Percentiles rank a stretch among this genome's conserved stretches.
Evolutionary conservation across 2,888 invertebrate genomes (phyloP).

Genomic region (Cetonia aurata): DNA sequence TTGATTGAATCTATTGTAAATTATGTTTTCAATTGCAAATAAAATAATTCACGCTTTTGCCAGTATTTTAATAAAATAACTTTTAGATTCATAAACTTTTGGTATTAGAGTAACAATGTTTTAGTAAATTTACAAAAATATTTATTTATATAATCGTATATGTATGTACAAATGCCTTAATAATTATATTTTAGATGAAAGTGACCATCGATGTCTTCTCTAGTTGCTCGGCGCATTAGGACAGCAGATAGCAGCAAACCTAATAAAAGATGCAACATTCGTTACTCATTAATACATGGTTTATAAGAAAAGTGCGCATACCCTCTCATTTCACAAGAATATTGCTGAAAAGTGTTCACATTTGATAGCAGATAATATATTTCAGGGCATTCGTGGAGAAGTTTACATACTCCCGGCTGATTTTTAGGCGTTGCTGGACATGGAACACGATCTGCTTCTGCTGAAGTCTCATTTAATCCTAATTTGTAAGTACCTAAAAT

Average conservation of each 20-base stretch:
- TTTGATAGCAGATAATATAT: slow-evolving; percentile 40
- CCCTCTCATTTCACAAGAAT: slow-evolving; percentile 43
- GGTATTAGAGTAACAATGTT: no score
- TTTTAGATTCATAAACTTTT: no score
- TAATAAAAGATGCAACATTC: background rate
- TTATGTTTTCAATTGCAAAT: no score
- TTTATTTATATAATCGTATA: background rate
- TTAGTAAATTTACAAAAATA: background rate
- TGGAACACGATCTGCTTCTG: slow-evolving; percentile 35
- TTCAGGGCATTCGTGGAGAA: slow-evolving; percentile 46
- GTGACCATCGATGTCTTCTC: background rate
- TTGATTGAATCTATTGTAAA: no score
- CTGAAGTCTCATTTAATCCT: slow-evolving; percentile 50
- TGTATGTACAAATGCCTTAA: slow-evolving; percentile 21
- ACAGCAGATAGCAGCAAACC: slow-evolving; percentile 45
- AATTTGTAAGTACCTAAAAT: slow-evolving; percentile 48
- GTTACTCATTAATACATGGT: background rate
- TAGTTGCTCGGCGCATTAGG: slow-evolving; percentile 30
- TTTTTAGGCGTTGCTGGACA: slow-evolving; percentile 48
- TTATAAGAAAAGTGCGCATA: slow-evolving; percentile 21
- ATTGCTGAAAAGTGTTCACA: slow-evolving; percentile 43
- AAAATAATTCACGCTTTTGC: no score
- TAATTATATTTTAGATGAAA: slow-evolving; percentile 4
- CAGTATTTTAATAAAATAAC: no score
- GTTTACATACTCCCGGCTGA: slow-evolving; percentile 48